Evolutionary conservation across 2,888 invertebrate species (phyloP), one percentile per base, ranked within the genome.

Genomic region (Reticulitermes lucifugus): DNA sequence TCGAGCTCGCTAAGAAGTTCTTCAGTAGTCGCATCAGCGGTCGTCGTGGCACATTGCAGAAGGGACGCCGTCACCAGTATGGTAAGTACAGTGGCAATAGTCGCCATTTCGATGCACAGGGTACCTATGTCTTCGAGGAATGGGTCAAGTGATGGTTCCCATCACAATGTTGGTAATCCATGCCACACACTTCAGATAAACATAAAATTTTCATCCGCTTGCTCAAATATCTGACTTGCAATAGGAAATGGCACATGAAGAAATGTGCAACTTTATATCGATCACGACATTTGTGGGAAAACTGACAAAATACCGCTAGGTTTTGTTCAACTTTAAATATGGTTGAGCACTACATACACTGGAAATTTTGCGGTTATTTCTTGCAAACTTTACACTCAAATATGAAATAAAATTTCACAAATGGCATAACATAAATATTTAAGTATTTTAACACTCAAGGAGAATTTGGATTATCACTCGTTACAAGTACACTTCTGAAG

Each of bases 1-100:
- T 87, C 87, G 73, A 87, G 86, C 83, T 87, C 87, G 22, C 86
- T 86, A 12, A 87, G 85, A 2, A 87, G 86, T 79, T 87, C 87
- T 46, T 87, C 87, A 7, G 87, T 87, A 5, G 87, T 86, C 2
- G 87, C 80, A 70, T 86, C 85, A 35, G 82, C 71, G 81, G 85
- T 35, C n/a, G 83, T 41, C n/a, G 77, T 79, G 85, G 51, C 83
- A 25, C 75, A 70, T 43, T 18, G 51, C 75, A 35, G 35, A 59
- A 77, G 35, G 6, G 35, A 59, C 59, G 46, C 22, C 79, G 46
- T 29, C 65, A 46, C 43, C 65, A 65, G 2, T 29, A 75, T 21
- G 29, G 22, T 21, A 59, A 55, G 25, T n/a, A 73, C 9, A 25
- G 65, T 65, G n/a, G 7, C n/a, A 29, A 25, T 35, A 41, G 59